Conservation (phyloP, 2,797 vertebrate species). For the Columba guinea region DNA sequence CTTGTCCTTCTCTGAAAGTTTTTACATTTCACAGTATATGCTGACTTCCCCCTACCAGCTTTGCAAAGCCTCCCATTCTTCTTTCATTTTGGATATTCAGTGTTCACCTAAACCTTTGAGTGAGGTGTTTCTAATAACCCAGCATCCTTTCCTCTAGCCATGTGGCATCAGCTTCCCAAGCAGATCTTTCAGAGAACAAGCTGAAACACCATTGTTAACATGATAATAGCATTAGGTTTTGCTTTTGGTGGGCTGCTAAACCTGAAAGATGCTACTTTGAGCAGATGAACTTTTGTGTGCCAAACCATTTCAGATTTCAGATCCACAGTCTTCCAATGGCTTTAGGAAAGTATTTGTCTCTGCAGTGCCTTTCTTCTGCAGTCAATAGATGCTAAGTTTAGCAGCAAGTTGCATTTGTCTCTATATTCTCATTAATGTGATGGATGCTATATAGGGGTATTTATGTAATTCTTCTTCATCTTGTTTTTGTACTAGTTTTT, state of each 20-base stretch:
- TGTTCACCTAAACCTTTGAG: neutral
- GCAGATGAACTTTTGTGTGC: neutral
- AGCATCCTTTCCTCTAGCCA: neutral
- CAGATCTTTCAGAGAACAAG: neutral
- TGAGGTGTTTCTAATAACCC: neutral
- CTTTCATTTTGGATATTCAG: neutral
- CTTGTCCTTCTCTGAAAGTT: neutral
- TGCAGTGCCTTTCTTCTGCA: conserved; percentile 1
- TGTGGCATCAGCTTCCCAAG: neutral
- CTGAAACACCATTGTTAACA: neutral
- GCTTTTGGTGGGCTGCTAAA: neutral
- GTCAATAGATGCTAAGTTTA: conserved; percentile 54
- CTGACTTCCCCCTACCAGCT: neutral
- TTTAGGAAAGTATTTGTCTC: conserved; percentile 29
- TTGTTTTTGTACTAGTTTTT: conserved; percentile 58
- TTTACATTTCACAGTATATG: neutral
- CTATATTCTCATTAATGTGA: conserved; percentile 51
- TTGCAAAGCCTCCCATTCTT: neutral
- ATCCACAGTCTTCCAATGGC: neutral
- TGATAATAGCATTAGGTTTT: neutral
- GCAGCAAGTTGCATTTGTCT: conserved; percentile 53
- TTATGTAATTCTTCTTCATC: conserved; percentile 61
- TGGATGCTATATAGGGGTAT: conserved; percentile 43
- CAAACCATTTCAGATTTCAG: neutral
- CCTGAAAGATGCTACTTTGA: neutral